phyloP scores from a whole-genome alignment of 2,797 vertebrate species.

The Lacerta bilineata region DNA sequence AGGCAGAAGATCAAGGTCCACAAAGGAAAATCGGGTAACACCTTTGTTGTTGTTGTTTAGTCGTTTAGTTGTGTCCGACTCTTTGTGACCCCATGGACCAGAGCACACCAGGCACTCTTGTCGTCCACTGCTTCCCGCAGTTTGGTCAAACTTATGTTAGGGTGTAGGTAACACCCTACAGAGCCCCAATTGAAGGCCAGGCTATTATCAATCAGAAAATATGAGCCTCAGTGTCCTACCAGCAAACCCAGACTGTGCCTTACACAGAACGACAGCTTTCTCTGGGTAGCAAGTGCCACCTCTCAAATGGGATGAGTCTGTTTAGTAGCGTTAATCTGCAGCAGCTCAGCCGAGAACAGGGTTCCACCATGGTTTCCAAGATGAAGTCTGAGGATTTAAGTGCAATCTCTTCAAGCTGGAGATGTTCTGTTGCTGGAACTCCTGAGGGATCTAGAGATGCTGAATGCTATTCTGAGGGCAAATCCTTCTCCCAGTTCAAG shows the following conservation, averaged over 20 bases:
- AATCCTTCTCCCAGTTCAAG: too few relatives aligned
- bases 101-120: too few relatives aligned
- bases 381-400: neutral
- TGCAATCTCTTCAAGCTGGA: neutral
- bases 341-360: too few relatives aligned
- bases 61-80: too few relatives aligned
- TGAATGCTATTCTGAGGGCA: neutral
- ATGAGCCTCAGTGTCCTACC: too few relatives aligned
- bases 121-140: too few relatives aligned
- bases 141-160: too few relatives aligned
- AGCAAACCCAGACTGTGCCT: neutral
- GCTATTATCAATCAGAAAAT: neutral
- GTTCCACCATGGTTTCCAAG: neutral
- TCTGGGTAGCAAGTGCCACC: neutral
- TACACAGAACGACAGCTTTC: neutral
- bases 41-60: neutral
- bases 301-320: neutral
- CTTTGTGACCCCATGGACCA: too few relatives aligned
- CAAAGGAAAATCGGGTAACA: neutral
- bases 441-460: neutral
- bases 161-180: neutral
- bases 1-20: neutral
- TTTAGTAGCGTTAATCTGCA: neutral
- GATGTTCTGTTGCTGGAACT: neutral
- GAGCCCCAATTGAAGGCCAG: neutral